phyloP scores from a whole-genome alignment of 35 echinoderm and acorn worm species.

The Apostichopus parvimensis region DNA sequence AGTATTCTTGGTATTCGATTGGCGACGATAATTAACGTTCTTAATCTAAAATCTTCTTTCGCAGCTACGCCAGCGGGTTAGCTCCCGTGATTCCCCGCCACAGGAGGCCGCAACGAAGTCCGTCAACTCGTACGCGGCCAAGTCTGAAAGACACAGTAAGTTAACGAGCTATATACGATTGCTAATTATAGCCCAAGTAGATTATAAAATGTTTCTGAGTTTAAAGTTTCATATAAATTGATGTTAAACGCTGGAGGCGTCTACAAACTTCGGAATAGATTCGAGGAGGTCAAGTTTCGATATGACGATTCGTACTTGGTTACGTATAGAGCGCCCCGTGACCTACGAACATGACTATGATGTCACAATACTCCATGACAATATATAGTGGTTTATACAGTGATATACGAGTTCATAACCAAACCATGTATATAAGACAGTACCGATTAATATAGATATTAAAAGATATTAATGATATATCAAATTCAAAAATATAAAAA shows the following conservation, averaged over 20 bases:
- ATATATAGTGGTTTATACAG: no score
- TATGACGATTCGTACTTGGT: no score
- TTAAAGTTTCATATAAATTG: background rate
- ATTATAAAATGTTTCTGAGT: background rate
- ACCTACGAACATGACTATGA: no score
- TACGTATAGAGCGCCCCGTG: no score
- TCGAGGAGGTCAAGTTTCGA: no score
- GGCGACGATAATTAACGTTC: background rate
- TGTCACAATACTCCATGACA: no score
- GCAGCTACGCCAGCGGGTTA: slow-evolving; percentile 41
- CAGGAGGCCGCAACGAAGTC: slow-evolving; percentile 29
- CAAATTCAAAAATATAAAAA: no score
- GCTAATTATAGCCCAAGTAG: background rate
- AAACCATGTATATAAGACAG: no score
- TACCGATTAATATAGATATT: no score
- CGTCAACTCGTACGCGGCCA: slow-evolving; percentile 45
- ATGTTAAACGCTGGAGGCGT: slow-evolving; percentile 4
- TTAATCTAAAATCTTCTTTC: slow-evolving; percentile 24
- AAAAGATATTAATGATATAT: no score
- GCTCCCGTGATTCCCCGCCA: slow-evolving; percentile 29
- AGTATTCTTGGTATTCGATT: background rate
- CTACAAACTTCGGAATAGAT: no score
- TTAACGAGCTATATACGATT: background rate
- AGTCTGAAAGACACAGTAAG: slow-evolving; percentile 46
- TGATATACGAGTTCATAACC: no score